phyloP scores from a whole-genome alignment of 2,113 vertebrate genomes.

The Oxyruncus cristatus region DNA sequence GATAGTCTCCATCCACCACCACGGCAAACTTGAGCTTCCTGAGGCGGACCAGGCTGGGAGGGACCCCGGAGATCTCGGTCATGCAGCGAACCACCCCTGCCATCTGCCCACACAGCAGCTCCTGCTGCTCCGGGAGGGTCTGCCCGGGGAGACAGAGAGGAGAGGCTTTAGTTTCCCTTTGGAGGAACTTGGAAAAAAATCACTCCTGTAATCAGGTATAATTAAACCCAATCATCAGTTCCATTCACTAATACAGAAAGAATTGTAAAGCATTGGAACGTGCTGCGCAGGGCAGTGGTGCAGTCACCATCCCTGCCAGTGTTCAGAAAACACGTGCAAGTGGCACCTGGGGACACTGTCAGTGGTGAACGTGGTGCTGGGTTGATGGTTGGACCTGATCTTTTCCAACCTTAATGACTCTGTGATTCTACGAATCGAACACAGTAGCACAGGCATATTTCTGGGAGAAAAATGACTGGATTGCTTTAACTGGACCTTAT shows the following conservation, averaged over 20 bases:
- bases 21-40: slow-evolving; percentile 83
- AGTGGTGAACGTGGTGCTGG: not conserved
- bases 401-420: not conserved
- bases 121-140: slow-evolving; percentile 81
- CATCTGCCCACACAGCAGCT: slow-evolving; percentile 85
- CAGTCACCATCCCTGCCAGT: not conserved
- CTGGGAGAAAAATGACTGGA: not conserved
- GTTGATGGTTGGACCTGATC: not conserved
- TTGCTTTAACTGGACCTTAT: not conserved
- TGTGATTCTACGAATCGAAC: not conserved
- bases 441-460: not conserved
- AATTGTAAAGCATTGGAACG: not conserved
- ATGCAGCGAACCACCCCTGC: slow-evolving; percentile 80
- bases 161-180: not conserved
- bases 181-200: not conserved
- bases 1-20: slow-evolving; percentile 69
- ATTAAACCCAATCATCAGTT: not conserved
- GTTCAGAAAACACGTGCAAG: not conserved
- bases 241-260: not conserved
- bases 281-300: not conserved
- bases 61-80: slow-evolving; percentile 70
- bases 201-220: not conserved
- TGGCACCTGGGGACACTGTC: not conserved
- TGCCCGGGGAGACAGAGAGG: not conserved
- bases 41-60: slow-evolving; percentile 71